Evolutionary conservation across 2,113 vertebrate species (phyloP), one percentile per base, ranked within the genome.

Genomic region (Elachura formosa): DNA sequence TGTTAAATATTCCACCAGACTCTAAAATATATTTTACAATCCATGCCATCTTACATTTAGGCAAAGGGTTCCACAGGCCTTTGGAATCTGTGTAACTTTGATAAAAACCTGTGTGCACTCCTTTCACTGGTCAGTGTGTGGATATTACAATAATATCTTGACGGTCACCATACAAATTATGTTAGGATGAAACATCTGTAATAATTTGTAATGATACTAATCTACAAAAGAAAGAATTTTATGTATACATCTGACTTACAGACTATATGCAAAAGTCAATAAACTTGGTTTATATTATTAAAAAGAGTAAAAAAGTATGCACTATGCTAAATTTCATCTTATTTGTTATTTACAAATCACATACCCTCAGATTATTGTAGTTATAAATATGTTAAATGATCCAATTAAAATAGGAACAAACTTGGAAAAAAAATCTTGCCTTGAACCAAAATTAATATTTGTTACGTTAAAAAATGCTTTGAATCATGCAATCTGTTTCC

Each of bases 361-460:
- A 54, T 80, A 59, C 38, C 55, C 90, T 89, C 67, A 85, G 52
- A 76, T 89, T 89, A 77, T 51, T 73, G 34, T 58, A 83, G 24
- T 66, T 77, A 77, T 63, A 94, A 91, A 89, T 54, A 73, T 11
- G 22, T 85, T 55, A 89, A 85, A 40, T 49, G 43, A 62, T 85
- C 75, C 54, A 94, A 74, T 90, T 96, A 76, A 91, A 94, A 83
- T 83, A 87, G 11, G 22, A 89, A 66, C 14, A 29, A 62, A 41
- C 49, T 66, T 87, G 80, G 81, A 96, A 89, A 22, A 38, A 21
- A 59, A 73, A 13, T 21, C 2, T 82, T 89, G 82, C 24, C 63
- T 79, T 87, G 69, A 84, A 95, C 48, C 19, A 94, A 93, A 94
- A 79, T 89, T 95, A 83, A 54, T 89, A 93, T 93, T 85, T 89